A percentile compares a stretch with the other conserved stretches of the same genome.
These are phyloP conservation scores for Philotrypesis tridentata DNA, from an alignment of 1,140 invertebrate genomes.

Conservation along the genomic window DNA sequence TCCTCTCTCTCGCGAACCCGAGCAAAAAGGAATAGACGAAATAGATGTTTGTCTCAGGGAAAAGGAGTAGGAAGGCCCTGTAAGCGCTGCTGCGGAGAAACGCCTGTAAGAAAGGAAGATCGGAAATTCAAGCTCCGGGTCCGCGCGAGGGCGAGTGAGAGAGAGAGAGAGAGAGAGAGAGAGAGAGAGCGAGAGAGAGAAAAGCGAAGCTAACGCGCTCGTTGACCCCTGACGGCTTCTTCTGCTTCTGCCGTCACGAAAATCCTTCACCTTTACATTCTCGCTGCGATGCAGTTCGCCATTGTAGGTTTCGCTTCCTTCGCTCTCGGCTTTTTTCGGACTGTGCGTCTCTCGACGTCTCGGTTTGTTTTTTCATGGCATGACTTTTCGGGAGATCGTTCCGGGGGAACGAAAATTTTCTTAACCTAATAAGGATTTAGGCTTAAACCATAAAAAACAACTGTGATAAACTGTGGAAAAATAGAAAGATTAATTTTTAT, in stretches of 20 bases:
- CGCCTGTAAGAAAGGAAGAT: slow-evolving; percentile 31
- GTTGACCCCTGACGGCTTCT: slow-evolving; percentile 39
- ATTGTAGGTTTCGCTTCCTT: neutral
- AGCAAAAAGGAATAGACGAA: slow-evolving; percentile 30
- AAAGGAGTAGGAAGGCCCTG: neutral
- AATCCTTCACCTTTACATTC: slow-evolving; percentile 43
- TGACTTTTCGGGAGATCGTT: no score
- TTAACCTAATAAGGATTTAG: no score
- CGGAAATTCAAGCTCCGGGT: slow-evolving; percentile 36
- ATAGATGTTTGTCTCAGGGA: slow-evolving; percentile 40
- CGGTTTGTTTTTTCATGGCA: no score
- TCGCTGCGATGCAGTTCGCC: neutral
- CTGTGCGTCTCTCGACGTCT: no score
- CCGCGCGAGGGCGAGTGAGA: neutral
- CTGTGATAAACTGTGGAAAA: no score
- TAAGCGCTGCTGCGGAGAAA: slow-evolving; percentile 3
- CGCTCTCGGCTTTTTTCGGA: neutral
- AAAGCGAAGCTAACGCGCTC: slow-evolving; percentile 28
- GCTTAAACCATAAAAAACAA: no score
- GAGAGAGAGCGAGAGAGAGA: no score
- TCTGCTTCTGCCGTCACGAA: slow-evolving; percentile 31
- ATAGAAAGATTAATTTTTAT: no score
- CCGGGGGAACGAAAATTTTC: no score
- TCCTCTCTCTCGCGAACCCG: neutral
- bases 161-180: no score